A percentile compares a stretch with the other conserved stretches of the same genome.
phyloP scores from a whole-genome alignment of 1,140 invertebrate species.

The Cydia amplana region DNA sequence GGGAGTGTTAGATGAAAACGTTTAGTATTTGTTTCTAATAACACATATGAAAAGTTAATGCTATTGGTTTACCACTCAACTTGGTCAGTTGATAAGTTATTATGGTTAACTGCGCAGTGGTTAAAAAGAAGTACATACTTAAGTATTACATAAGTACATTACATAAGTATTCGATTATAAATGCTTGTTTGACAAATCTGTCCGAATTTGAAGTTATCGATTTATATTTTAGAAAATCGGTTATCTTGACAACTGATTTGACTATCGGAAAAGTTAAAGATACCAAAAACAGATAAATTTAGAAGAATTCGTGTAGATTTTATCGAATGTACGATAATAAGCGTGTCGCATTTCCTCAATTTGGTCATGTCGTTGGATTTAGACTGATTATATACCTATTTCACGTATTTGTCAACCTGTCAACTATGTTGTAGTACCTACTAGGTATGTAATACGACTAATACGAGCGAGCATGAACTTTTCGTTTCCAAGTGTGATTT shows the following conservation, averaged over 20 bases:
- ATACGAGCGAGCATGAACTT: too few relatives aligned
- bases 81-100: too few relatives aligned
- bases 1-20: not conserved
- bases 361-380: not conserved
- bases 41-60: too few relatives aligned
- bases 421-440: too few relatives aligned
- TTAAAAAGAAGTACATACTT: too few relatives aligned
- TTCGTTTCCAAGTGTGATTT: too few relatives aligned
- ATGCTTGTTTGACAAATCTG: not conserved
- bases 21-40: too few relatives aligned
- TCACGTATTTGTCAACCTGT: not conserved
- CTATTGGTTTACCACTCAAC: too few relatives aligned
- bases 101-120: too few relatives aligned
- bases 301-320: not conserved
- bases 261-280: not conserved
- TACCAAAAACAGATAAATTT: not conserved
- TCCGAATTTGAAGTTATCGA: not conserved
- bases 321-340: constrained; percentile 9
- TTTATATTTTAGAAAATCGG: not conserved
- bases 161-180: too few relatives aligned
- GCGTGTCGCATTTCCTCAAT: not conserved
- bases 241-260: constrained; percentile 3
- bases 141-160: too few relatives aligned
- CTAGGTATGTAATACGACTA: not conserved
- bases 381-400: not conserved